phyloP scores from a whole-genome alignment of 1,140 invertebrate species.

The Pemphigus obesinymphae region DNA sequence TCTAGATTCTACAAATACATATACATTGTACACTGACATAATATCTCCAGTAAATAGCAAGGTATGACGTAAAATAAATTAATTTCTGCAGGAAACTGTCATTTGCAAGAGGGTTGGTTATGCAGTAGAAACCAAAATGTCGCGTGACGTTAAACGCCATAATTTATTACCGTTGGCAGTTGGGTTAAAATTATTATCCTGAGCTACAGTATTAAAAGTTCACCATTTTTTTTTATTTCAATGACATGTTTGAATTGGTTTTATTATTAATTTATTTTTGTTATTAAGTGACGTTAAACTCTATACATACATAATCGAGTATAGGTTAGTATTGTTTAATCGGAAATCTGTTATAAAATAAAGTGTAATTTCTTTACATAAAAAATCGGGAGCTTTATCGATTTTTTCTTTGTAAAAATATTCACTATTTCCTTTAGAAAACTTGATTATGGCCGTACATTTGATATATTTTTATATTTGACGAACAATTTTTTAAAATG shows the following conservation, averaged over 20 bases:
- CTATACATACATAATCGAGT: background rate
- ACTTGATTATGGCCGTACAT: background rate
- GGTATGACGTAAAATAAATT: background rate
- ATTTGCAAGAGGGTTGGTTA: background rate
- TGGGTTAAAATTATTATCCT: conserved; percentile 27
- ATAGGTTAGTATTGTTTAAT: background rate
- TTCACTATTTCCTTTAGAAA: background rate
- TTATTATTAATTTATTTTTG: background rate
- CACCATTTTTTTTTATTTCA: background rate
- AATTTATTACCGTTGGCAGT: conserved; percentile 30
- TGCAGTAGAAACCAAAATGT: conserved; percentile 9
- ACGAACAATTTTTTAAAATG: background rate
- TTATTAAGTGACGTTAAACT: background rate
- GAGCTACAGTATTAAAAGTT: conserved; percentile 16
- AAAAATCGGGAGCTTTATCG: background rate
- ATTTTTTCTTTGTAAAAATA: background rate
- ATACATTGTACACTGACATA: too few species aligned
- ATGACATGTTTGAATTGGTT: background rate
- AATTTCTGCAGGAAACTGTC: background rate
- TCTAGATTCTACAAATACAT: too few species aligned
- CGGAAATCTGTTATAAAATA: background rate
- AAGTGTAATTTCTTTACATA: background rate
- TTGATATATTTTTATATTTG: background rate
- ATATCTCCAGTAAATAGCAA: background rate
- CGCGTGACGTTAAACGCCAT: conserved; percentile 16